These are phyloP conservation scores for Temnothorax ravouxi DNA, from an alignment of 2,888 invertebrate species.

Conservation along the genomic window DNA sequence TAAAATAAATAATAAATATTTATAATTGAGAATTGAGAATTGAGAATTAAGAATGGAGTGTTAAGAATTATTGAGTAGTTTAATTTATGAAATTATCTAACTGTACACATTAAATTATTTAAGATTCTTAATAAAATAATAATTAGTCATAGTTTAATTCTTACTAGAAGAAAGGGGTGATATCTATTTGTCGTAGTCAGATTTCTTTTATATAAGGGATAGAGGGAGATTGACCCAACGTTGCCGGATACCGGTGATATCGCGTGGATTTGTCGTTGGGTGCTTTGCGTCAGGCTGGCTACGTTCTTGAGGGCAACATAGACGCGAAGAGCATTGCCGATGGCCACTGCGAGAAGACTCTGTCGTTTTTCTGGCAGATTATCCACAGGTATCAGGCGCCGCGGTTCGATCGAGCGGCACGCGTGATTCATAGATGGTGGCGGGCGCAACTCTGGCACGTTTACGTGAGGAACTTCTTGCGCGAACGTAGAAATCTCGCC, in stretches of 20 bases:
- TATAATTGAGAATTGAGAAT: no score
- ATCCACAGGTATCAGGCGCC: constrained; percentile 94
- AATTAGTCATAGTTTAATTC: no score
- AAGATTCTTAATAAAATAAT: no score
- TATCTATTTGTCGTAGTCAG: no score
- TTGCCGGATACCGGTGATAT: constrained; percentile 94
- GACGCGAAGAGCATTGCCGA: constrained; percentile 93
- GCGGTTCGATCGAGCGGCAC: constrained; percentile 90
- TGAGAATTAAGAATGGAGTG: no score
- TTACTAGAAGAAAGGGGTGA: no score
- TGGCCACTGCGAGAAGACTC: constrained; percentile 95
- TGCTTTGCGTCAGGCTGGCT: constrained; percentile 89
- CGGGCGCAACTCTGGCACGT: constrained; percentile 89
- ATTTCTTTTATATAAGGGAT: no score
- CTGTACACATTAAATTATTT: no score
- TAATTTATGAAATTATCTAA: no score
- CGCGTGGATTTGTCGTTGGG: constrained; percentile 92
- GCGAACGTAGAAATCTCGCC: constrained; percentile 75
- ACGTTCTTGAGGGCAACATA: constrained; percentile 90
- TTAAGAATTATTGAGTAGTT: no score
- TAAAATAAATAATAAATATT: no score
- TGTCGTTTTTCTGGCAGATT: constrained; percentile 95
- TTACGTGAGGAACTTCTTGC: constrained; percentile 74
- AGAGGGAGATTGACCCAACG: constrained; percentile 88
- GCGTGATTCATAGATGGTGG: constrained; percentile 91